These are phyloP conservation scores for Ricordea florida DNA, from an alignment of 92 coral and sea anemone species.

Conservation along the genomic window DNA sequence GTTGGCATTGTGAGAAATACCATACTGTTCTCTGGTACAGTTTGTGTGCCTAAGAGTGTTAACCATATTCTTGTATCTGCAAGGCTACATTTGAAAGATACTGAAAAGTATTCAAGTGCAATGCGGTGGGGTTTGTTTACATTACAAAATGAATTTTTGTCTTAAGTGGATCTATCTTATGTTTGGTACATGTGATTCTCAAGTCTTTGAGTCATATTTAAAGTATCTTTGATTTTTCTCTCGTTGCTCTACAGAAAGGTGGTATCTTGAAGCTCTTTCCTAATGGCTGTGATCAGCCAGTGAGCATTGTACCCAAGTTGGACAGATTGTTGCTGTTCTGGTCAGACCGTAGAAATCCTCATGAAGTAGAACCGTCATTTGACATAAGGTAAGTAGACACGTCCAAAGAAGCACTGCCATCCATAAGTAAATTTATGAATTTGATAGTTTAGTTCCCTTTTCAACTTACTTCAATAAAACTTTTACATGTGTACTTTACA, in stretches of 20 bases:
- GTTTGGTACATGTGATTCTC: background rate
- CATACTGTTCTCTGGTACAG: too few species aligned
- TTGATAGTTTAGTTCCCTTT: too few species aligned
- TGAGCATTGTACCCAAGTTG: conserved; percentile 81
- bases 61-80: too few species aligned
- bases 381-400: conserved; percentile 61
- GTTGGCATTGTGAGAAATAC: too few species aligned
- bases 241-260: conserved; percentile 11
- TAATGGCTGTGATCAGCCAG: conserved; percentile 60
- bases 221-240: background rate
- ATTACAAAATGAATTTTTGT: background rate
- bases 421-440: background rate
- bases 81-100: too few species aligned
- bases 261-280: conserved; percentile 89
- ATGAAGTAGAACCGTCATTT: conserved; percentile 89
- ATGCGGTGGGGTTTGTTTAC: too few species aligned
- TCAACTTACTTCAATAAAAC: too few species aligned
- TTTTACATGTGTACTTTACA: background rate
- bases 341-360: conserved; percentile 98
- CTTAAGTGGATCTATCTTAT: background rate
- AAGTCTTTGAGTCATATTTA: background rate
- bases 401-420: background rate
- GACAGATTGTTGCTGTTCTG: conserved; percentile 95
- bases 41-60: too few species aligned
- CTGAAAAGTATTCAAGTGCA: too few species aligned